Percentiles rank a stretch among this genome's conserved stretches.
These are phyloP conservation scores for Anagyrus pseudococci DNA, from an alignment of 2,888 invertebrate genomes.

Conservation along the genomic window DNA sequence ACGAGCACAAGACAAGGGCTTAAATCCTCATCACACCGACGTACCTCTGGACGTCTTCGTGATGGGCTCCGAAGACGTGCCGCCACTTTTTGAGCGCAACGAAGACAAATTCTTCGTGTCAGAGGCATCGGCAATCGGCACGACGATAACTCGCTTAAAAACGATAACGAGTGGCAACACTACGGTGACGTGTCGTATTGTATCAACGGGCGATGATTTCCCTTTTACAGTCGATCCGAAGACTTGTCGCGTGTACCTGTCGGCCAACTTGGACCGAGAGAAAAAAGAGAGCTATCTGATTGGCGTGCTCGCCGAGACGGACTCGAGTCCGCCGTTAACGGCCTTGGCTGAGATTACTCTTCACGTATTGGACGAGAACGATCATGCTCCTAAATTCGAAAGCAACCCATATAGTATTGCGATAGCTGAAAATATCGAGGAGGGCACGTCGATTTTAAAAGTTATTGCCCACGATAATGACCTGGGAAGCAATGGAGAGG, in stretches of 20 bases:
- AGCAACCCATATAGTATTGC: conserved; percentile 79
- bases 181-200: conserved; percentile 69
- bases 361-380: conserved; percentile 88
- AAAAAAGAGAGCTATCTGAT: conserved; percentile 73
- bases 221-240: conserved; percentile 75
- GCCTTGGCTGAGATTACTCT: conserved; percentile 76
- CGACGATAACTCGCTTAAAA: conserved; percentile 73
- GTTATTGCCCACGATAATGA: conserved; percentile 76
- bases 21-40: conserved; percentile 77
- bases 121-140: conserved; percentile 76
- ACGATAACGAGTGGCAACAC: conserved; percentile 71
- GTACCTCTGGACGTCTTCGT: conserved; percentile 84
- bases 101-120: conserved; percentile 81
- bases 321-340: conserved; percentile 75
- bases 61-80: conserved; percentile 72
- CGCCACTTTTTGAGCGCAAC: conserved; percentile 78
- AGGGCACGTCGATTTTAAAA: conserved; percentile 78
- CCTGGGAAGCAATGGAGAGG: conserved; percentile 83
- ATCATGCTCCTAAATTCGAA: conserved; percentile 87
- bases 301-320: conserved; percentile 75
- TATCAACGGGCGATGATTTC: conserved; percentile 66
- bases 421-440: conserved; percentile 84
- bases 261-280: conserved; percentile 80
- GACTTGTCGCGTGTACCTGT: conserved; percentile 76
- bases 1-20: conserved; percentile 83